These are phyloP conservation scores for Steinernema carpocapsae DNA, from an alignment of 2,888 invertebrate species.

Conservation along the genomic window DNA sequence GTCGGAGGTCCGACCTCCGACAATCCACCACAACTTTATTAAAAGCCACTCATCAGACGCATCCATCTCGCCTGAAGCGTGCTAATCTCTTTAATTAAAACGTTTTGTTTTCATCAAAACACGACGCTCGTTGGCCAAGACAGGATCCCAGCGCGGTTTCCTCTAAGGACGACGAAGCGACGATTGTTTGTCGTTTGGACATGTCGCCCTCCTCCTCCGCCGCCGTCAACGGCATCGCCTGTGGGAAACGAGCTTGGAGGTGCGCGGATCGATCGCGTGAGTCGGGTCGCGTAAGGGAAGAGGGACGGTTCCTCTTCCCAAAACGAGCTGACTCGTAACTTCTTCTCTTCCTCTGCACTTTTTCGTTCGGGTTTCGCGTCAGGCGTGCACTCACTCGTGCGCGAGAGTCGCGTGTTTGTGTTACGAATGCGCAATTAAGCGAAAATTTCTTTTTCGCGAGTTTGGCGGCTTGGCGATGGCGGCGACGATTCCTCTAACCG, in stretches of 20 bases:
- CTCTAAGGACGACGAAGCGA: too few species aligned
- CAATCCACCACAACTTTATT: too few species aligned
- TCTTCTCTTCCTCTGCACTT: background rate
- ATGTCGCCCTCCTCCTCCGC: background rate
- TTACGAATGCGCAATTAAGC: constrained; percentile 18
- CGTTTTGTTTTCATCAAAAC: too few species aligned
- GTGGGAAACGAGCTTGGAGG: background rate
- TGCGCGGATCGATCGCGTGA: constrained; percentile 15
- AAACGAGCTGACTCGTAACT: background rate
- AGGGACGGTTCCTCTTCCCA: background rate
- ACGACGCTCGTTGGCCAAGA: too few species aligned
- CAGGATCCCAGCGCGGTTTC: too few species aligned
- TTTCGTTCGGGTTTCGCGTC: background rate
- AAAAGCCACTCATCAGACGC: too few species aligned
- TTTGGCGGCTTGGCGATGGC: background rate
- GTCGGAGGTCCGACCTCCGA: too few species aligned
- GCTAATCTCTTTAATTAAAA: too few species aligned
- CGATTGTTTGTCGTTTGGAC: constrained; percentile 18
- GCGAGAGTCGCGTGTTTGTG: constrained; percentile 2
- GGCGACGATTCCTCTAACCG: background rate
- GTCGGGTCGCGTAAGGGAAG: background rate
- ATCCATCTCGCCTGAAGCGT: too few species aligned
- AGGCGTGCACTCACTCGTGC: constrained; percentile 1
- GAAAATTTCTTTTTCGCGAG: background rate
- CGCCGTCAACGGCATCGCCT: background rate